phyloP scores from a whole-genome alignment of 2,888 invertebrate species.

The Teleogryllus oceanicus region DNA sequence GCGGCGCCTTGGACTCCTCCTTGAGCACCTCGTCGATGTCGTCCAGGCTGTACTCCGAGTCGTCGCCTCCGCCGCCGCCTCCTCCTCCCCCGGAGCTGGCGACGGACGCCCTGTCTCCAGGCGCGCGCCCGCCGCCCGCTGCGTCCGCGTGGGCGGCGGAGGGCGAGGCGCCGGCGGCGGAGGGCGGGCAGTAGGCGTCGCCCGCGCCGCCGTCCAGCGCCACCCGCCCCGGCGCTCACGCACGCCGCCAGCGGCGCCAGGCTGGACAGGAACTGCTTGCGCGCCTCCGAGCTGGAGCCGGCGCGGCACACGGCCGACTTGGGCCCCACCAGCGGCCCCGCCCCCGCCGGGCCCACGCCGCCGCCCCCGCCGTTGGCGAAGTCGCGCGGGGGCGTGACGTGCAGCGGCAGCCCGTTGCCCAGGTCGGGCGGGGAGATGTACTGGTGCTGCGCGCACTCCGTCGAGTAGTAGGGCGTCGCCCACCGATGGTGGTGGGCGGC shows the following conservation, averaged over 20 bases:
- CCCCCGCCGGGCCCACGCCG: background rate
- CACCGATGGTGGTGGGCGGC: background rate
- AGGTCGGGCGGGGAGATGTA: conserved; percentile 51
- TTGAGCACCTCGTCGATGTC: conserved; percentile 61
- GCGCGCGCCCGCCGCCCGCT: background rate
- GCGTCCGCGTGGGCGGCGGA: background rate
- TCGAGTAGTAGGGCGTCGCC: background rate
- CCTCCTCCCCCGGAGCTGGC: conserved; percentile 48
- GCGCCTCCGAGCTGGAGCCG: conserved; percentile 57
- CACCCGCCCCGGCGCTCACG: conserved; percentile 52
- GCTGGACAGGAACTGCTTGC: conserved; percentile 75
- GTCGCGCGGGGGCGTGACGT: conserved; percentile 27
- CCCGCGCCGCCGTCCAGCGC: conserved; percentile 46
- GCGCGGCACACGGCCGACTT: conserved; percentile 45
- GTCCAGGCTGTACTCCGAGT: conserved; percentile 64
- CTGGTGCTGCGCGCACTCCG: conserved; percentile 33
- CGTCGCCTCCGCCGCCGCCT: conserved; percentile 41
- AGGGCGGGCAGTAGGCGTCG: background rate
- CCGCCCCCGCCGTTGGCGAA: conserved; percentile 21
- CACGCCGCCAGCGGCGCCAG: conserved; percentile 75
- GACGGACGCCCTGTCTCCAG: conserved; percentile 33
- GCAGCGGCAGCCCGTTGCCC: conserved; percentile 48
- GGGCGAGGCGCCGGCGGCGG: conserved; percentile 21
- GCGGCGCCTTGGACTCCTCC: conserved; percentile 43
- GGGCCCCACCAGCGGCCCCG: conserved; percentile 29